These are phyloP conservation scores for Sarcophaga rosellei DNA, from an alignment of 2,888 invertebrate genomes.

Conservation along the genomic window DNA sequence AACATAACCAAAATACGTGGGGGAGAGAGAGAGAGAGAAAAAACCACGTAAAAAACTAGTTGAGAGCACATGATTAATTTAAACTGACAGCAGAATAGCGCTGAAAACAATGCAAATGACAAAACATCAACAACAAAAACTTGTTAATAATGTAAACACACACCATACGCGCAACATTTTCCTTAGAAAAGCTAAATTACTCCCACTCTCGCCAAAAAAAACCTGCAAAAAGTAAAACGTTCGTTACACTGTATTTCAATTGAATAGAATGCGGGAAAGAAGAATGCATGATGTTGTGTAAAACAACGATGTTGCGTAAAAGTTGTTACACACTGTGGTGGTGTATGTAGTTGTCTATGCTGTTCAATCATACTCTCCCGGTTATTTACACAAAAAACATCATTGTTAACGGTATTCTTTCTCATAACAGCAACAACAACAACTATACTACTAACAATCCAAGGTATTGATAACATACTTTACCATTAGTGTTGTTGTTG, in stretches of 20 bases:
- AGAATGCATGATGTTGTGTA: not conserved
- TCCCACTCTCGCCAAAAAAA: no score
- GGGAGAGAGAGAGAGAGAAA: no score
- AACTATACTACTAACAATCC: not conserved
- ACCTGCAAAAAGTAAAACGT: no score
- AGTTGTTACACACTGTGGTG: conserved; percentile 4
- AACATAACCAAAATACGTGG: not conserved
- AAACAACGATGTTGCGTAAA: conserved; percentile 31
- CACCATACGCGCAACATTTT: conserved; percentile 16
- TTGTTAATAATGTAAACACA: conserved; percentile 43
- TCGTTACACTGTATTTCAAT: no score
- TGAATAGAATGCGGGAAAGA: fast-evolving
- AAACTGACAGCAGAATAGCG: conserved; percentile 39
- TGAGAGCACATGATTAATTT: conserved; percentile 45
- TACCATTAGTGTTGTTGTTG: conserved; percentile 9
- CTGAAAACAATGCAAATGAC: no score
- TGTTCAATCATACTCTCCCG: conserved; percentile 3
- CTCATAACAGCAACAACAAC: not conserved
- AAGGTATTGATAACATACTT: conserved; percentile 34
- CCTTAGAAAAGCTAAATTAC: no score
- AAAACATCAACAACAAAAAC: conserved; percentile 10
- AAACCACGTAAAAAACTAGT: not conserved
- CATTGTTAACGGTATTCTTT: conserved; percentile 17
- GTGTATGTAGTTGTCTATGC: not conserved
- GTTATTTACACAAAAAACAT: conserved; percentile 31